Percentiles rank a stretch among this genome's conserved stretches.
Evolutionary conservation across 2,113 vertebrate genomes (phyloP).

Genomic region (Archilochus colubris): DNA sequence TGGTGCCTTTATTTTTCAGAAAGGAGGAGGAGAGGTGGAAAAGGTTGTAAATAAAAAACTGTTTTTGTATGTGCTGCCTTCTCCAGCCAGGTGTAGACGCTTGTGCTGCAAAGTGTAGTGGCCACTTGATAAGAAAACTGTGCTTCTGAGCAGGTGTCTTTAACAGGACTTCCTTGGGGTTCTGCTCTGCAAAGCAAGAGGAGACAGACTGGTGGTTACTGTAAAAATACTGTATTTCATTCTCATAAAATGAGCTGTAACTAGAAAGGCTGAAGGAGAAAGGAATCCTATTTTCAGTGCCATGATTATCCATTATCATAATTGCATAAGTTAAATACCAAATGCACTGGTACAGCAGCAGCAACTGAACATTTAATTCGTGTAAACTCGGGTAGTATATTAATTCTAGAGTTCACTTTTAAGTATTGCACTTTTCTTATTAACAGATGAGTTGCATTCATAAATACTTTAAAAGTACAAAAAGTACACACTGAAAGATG

Average conservation of each 20-base stretch:
- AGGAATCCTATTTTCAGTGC: background rate
- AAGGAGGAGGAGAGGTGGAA: background rate
- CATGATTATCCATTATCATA: background rate
- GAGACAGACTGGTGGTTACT: background rate
- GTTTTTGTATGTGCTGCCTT: background rate
- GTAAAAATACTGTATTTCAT: background rate
- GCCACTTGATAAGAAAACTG: fast-evolving
- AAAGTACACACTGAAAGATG: background rate
- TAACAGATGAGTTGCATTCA: background rate
- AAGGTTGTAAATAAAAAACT: fast-evolving
- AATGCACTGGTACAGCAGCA: background rate
- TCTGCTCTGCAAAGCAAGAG: background rate
- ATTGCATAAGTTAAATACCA: background rate
- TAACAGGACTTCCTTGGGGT: background rate
- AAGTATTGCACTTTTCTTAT: background rate
- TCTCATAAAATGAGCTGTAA: background rate
- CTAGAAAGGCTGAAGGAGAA: background rate
- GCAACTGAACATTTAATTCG: background rate
- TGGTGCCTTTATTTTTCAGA: background rate
- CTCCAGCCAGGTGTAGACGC: background rate
- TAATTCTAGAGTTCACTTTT: background rate
- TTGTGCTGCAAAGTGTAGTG: background rate
- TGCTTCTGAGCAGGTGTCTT: background rate
- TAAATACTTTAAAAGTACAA: background rate
- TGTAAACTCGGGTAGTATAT: background rate